A percentile compares a stretch with the other conserved stretches of the same genome.
Evolutionary conservation across 2,888 invertebrate species (phyloP).

Genomic region (Mellilla xanthometata): DNA sequence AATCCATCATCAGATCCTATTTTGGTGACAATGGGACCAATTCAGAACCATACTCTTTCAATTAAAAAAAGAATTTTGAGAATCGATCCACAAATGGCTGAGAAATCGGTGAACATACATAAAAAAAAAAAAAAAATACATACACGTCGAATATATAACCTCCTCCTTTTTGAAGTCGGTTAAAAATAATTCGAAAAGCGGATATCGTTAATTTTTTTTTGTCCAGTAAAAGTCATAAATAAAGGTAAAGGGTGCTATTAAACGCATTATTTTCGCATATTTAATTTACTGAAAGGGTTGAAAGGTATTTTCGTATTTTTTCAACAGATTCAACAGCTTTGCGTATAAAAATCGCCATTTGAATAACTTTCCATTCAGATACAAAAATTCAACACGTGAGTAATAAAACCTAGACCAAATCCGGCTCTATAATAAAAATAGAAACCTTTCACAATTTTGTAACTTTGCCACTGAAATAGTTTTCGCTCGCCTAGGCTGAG

Average conservation of each 20-base stretch:
- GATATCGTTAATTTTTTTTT: constrained; percentile 73
- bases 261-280: constrained; percentile 79
- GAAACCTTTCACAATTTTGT: not conserved
- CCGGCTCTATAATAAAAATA: constrained; percentile 8
- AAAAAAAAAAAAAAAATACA: too few relatives aligned
- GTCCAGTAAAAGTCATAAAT: constrained; percentile 69
- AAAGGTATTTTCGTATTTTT: constrained; percentile 61
- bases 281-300: constrained; percentile 79
- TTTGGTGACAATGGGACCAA: too few relatives aligned
- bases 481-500: constrained; percentile 1
- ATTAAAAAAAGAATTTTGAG: too few relatives aligned
- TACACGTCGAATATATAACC: too few relatives aligned
- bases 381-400: constrained; percentile 50
- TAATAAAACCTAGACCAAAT: constrained; percentile 18
- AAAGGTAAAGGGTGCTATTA: constrained; percentile 80
- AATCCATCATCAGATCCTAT: too few relatives aligned
- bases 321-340: constrained; percentile 70
- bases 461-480: constrained; percentile 3
- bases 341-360: constrained; percentile 61
- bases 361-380: constrained; percentile 65
- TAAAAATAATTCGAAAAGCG: constrained; percentile 55
- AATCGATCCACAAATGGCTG: too few relatives aligned
- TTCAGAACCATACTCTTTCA: too few relatives aligned
- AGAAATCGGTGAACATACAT: too few relatives aligned
- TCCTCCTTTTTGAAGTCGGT: too few relatives aligned